Conservation (phyloP, 2,888 invertebrate genomes). For the Tineola bisselliella region DNA sequence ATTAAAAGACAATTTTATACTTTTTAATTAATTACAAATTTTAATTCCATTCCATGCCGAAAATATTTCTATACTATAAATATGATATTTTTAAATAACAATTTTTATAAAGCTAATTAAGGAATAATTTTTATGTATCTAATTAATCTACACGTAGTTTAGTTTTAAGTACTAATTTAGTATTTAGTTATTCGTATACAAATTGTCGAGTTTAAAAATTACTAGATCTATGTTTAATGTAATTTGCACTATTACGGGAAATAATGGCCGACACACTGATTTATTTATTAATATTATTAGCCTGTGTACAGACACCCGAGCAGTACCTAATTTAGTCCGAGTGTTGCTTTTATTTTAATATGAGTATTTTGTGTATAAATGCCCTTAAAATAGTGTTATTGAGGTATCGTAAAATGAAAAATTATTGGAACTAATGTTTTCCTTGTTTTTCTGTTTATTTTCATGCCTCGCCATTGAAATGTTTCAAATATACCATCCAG, state of each 20-base stretch:
- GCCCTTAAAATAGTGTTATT: not conserved
- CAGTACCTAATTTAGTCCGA: not conserved
- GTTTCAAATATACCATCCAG: too few relatives aligned
- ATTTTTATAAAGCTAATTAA: too few relatives aligned
- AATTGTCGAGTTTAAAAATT: not conserved
- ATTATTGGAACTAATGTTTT: not conserved
- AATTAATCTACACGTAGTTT: too few relatives aligned
- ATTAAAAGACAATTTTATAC: not conserved
- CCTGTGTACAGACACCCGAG: not conserved
- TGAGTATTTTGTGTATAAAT: not conserved
- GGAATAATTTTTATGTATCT: too few relatives aligned
- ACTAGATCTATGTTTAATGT: not conserved
- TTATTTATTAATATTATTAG: slow-evolving; percentile 13
- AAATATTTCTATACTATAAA: too few relatives aligned
- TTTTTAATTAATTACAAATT: too few relatives aligned
- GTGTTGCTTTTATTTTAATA: not conserved
- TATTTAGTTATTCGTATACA: too few relatives aligned
- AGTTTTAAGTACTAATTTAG: too few relatives aligned
- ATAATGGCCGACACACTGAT: slow-evolving; percentile 7
- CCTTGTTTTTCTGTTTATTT: not conserved
- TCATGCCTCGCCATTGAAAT: too few relatives aligned
- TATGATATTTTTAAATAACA: too few relatives aligned
- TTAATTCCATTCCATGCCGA: too few relatives aligned
- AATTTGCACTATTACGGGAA: slow-evolving; percentile 8
- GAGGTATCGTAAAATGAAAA: not conserved